These are phyloP conservation scores for Drosophila repleta DNA, from an alignment of 1,140 invertebrate genomes.

Conservation along the genomic window DNA sequence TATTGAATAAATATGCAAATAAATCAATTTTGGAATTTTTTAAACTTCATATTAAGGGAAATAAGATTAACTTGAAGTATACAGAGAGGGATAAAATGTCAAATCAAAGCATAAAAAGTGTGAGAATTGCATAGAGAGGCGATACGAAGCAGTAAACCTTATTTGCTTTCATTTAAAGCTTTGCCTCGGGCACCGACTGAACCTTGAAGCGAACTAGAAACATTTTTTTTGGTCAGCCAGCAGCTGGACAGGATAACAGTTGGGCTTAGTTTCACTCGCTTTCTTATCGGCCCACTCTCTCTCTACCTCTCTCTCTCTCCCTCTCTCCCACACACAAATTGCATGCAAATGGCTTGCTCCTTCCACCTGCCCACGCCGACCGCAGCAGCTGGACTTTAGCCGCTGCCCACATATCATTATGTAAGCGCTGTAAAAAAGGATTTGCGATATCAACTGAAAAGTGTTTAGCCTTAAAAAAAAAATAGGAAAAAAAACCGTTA, in stretches of 20 bases:
- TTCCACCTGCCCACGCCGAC: slow-evolving; percentile 5
- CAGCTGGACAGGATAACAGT: neutral
- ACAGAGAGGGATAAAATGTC: too few relatives aligned
- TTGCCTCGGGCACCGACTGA: too few relatives aligned
- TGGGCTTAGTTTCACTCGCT: neutral
- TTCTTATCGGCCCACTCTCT: neutral
- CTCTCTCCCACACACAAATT: slow-evolving; percentile 27
- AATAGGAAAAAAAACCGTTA: slow-evolving; percentile 1
- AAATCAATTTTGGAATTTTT: too few relatives aligned
- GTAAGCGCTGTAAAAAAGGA: slow-evolving; percentile 71
- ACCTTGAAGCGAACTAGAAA: too few relatives aligned
- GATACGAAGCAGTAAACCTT: too few relatives aligned
- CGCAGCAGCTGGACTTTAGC: slow-evolving; percentile 24
- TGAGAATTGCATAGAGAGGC: too few relatives aligned
- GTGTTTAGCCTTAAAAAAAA: slow-evolving; percentile 49
- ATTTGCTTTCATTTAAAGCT: too few relatives aligned
- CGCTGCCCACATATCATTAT: slow-evolving; percentile 72
- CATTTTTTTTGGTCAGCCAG: too few relatives aligned
- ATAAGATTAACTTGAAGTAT: too few relatives aligned
- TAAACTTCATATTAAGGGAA: too few relatives aligned
- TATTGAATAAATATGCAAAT: too few relatives aligned
- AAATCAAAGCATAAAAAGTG: too few relatives aligned
- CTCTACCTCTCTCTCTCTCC: neutral
- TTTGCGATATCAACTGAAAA: slow-evolving; percentile 77
- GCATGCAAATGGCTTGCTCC: slow-evolving; percentile 44